Conservation (phyloP, 2,888 invertebrate genomes). For the Phyto melanocephala region DNA sequence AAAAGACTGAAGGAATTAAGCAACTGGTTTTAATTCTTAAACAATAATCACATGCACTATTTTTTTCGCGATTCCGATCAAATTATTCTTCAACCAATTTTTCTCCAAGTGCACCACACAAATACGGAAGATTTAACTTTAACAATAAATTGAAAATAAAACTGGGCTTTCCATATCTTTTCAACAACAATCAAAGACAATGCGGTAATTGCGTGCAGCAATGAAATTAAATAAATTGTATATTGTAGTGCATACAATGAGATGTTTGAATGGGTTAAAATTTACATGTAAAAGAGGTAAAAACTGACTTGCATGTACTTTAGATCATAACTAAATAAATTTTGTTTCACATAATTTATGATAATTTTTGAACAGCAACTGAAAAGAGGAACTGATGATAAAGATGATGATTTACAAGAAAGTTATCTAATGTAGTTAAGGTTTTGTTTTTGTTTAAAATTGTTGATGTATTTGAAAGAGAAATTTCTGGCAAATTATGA, state of each 20-base stretch:
- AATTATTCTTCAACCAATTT: not conserved
- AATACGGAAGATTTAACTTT: slow-evolving; percentile 35
- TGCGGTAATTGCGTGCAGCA: slow-evolving; percentile 61
- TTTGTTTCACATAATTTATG: not conserved
- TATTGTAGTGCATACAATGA: not conserved
- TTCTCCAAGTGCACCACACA: not conserved
- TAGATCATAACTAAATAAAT: not conserved
- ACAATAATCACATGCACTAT: too few species aligned
- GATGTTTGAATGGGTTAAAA: not conserved
- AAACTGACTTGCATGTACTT: too few species aligned
- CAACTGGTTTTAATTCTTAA: too few species aligned
- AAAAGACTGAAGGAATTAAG: too few species aligned
- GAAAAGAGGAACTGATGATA: not conserved
- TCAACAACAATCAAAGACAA: slow-evolving; percentile 44
- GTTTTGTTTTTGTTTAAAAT: too few species aligned
- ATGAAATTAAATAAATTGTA: slow-evolving; percentile 7
- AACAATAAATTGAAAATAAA: slow-evolving; percentile 16
- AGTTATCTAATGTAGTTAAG: too few species aligned
- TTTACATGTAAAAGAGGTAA: not conserved
- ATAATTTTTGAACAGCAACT: not conserved
- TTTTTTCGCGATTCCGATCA: too few species aligned
- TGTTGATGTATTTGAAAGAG: too few species aligned
- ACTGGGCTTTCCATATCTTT: slow-evolving; percentile 12
- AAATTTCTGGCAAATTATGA: too few species aligned
- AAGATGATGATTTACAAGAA: not conserved